phyloP scores from a whole-genome alignment of 2,113 vertebrate species.

The Psilopsiagon aurifrons region DNA sequence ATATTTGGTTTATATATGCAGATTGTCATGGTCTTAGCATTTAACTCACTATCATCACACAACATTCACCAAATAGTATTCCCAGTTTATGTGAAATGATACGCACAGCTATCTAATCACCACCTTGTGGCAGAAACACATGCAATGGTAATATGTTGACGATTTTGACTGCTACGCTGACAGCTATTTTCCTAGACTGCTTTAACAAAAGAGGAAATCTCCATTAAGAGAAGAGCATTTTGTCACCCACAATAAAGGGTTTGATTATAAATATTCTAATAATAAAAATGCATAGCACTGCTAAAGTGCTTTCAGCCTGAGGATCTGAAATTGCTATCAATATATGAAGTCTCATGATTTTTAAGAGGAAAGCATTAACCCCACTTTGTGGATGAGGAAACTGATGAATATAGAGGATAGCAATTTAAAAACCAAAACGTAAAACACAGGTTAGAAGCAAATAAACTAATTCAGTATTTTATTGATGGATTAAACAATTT shows the following conservation, averaged over 20 bases:
- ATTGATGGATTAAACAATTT: neutral
- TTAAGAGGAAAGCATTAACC: constrained; percentile 6
- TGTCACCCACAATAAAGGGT: neutral
- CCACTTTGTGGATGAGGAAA: neutral
- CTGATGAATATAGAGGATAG: neutral
- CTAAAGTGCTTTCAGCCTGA: constrained; percentile 2
- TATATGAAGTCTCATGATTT: neutral
- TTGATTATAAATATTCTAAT: constrained; percentile 35
- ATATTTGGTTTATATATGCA: constrained; percentile 69
- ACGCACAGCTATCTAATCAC: constrained; percentile 30
- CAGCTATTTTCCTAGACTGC: neutral
- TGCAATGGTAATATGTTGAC: constrained; percentile 9
- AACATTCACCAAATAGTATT: neutral
- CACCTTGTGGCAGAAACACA: constrained; percentile 17
- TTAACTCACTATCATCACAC: constrained; percentile 34
- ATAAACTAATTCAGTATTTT: neutral
- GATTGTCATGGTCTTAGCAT: constrained; percentile 60
- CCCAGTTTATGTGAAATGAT: neutral
- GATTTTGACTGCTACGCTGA: neutral
- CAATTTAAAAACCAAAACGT: constrained; percentile 1
- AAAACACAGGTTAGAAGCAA: neutral
- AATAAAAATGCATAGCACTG: neutral
- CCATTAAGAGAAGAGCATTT: constrained; percentile 3
- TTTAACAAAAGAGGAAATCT: constrained; percentile 36
- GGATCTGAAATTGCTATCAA: constrained; percentile 22